Percentiles rank a stretch among this genome's conserved stretches.
phyloP scores from a whole-genome alignment of 2,113 vertebrate genomes.

The Dermatemys mawii region DNA sequence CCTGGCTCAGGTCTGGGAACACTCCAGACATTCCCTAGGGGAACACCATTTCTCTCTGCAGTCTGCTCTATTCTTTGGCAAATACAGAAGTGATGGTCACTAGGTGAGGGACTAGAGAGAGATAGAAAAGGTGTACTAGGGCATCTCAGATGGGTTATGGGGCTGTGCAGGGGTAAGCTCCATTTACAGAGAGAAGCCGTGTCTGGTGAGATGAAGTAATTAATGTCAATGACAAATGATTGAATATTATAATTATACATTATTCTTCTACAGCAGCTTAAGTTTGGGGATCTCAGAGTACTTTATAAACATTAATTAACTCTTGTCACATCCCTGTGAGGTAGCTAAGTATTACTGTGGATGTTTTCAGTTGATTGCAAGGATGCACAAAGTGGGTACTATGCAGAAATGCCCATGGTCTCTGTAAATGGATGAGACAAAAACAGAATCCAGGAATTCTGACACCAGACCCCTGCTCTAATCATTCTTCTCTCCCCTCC shows the following conservation, averaged over 20 bases:
- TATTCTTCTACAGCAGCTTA: background rate
- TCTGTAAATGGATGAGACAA: background rate
- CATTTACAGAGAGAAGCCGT: background rate
- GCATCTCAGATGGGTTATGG: fast-evolving
- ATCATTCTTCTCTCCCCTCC: background rate
- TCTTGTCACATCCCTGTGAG: background rate
- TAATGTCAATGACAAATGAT: background rate
- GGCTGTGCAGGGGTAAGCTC: background rate
- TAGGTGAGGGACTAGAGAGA: background rate
- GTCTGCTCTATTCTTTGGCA: background rate
- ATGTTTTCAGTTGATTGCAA: background rate
- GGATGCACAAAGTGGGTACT: background rate
- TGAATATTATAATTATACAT: background rate
- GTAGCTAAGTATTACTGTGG: background rate
- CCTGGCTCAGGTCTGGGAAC: background rate
- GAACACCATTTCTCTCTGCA: conserved; percentile 1
- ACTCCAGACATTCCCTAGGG: background rate
- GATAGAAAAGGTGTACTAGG: background rate
- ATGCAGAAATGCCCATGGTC: background rate
- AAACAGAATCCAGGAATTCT: background rate
- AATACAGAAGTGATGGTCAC: background rate
- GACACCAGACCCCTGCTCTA: background rate
- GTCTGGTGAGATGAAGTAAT: background rate
- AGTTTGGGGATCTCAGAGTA: background rate
- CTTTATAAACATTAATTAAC: background rate